Conservation (phyloP, 2,113 vertebrate species). For the Rissa tridactyla region DNA sequence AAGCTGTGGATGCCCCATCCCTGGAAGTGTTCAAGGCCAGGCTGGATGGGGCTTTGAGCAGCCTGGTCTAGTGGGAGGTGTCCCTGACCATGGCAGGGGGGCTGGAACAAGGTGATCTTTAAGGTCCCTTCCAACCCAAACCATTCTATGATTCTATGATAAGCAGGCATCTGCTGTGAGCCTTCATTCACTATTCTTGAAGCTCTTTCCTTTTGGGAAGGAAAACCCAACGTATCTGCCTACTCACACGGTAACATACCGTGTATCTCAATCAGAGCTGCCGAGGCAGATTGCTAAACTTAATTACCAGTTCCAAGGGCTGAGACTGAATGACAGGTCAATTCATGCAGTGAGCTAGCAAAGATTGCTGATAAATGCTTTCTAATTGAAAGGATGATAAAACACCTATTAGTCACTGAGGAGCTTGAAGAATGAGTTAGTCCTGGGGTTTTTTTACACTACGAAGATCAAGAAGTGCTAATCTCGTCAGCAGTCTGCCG, state of each 20-base stretch:
- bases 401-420: conserved; percentile 67
- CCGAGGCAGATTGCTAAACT: conserved; percentile 69
- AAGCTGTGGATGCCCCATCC: too few relatives aligned
- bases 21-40: too few relatives aligned
- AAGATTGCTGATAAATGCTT: conserved; percentile 74
- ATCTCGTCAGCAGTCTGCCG: conserved; percentile 14
- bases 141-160: too few relatives aligned
- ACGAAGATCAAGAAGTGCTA: not conserved
- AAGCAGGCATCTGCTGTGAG: not conserved
- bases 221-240: conserved; percentile 1
- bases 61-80: too few relatives aligned
- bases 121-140: too few relatives aligned
- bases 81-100: too few relatives aligned
- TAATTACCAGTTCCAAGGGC: conserved; percentile 71
- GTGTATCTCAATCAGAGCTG: not conserved
- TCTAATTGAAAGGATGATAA: conserved; percentile 75
- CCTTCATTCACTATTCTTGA: not conserved
- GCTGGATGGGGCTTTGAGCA: too few relatives aligned
- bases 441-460: not conserved
- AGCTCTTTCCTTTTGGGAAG: conserved; percentile 16
- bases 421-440: conserved; percentile 34
- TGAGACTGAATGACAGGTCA: conserved; percentile 71
- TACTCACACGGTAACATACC: conserved; percentile 11
- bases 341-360: conserved; percentile 69
- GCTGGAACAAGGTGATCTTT: too few relatives aligned